Conservation (phyloP, 1,140 invertebrate genomes). For the Campoletis sonorensis region DNA sequence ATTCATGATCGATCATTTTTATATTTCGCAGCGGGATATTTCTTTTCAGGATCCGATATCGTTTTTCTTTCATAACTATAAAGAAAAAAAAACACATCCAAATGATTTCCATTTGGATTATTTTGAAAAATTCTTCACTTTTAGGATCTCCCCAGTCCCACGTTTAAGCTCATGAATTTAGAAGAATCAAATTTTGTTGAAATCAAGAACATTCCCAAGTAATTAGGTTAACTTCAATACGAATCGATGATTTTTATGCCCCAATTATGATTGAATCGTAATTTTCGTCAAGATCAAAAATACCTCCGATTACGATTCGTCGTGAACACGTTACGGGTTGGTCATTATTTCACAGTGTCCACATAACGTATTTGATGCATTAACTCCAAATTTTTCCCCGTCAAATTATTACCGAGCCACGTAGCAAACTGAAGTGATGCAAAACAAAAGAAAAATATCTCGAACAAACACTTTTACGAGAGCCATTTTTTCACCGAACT, state of each 20-base stretch:
- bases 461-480: not conserved
- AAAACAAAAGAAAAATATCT: not conserved
- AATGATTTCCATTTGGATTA: too few relatives aligned
- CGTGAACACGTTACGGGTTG: not conserved
- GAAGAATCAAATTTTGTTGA: too few relatives aligned
- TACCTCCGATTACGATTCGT: too few relatives aligned
- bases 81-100: too few relatives aligned
- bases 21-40: not conserved
- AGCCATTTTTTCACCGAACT: not conserved
- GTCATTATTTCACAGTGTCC: not conserved
- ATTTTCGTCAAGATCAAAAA: too few relatives aligned
- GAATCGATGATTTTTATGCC: too few relatives aligned
- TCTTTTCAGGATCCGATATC: not conserved
- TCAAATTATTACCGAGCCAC: not conserved
- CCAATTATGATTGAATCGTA: too few relatives aligned
- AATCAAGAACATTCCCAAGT: too few relatives aligned
- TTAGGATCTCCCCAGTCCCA: too few relatives aligned
- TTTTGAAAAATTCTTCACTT: too few relatives aligned
- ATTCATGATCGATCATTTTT: slow-evolving; percentile 8
- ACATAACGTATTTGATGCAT: not conserved
- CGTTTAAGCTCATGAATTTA: too few relatives aligned
- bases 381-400: not conserved
- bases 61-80: not conserved
- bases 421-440: not conserved
- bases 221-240: too few relatives aligned